Evolutionary conservation across 2,797 vertebrate species (phyloP).

Genomic region (Lutjanus campechanus): DNA sequence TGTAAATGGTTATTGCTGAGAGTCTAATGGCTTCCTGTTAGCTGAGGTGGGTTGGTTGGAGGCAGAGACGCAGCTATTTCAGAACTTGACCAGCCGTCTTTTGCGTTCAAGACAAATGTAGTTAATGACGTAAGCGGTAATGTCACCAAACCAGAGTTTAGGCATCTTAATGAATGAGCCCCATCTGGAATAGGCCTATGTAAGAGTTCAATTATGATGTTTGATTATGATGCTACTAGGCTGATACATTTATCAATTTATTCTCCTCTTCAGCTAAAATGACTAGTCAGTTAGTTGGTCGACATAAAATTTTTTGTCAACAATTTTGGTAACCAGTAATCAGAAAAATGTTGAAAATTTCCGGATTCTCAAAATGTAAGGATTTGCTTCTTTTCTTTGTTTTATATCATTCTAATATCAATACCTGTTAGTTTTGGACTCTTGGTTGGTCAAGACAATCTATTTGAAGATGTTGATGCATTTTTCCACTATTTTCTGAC

Average conservation of each 20-base stretch:
- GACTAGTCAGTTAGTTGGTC: background rate
- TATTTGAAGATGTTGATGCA: background rate
- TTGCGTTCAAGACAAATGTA: constrained; percentile 86
- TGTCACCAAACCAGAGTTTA: constrained; percentile 89
- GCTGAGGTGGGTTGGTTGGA: constrained; percentile 84
- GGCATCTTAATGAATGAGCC: constrained; percentile 80
- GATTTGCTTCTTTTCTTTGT: background rate
- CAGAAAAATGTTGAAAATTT: background rate
- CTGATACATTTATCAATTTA: background rate
- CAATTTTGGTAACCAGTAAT: background rate
- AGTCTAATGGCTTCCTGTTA: constrained; percentile 97
- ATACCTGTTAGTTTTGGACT: background rate
- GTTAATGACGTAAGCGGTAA: constrained; percentile 87
- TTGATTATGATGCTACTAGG: constrained; percentile 10
- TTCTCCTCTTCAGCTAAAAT: background rate
- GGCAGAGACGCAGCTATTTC: constrained; percentile 88
- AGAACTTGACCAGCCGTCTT: constrained; percentile 83
- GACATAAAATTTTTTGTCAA: background rate
- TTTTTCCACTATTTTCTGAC: background rate
- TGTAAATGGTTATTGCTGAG: constrained; percentile 92
- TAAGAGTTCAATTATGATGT: constrained; percentile 16
- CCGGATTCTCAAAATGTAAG: background rate
- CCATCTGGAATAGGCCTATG: constrained; percentile 11
- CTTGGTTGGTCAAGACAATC: background rate
- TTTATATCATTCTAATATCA: background rate